phyloP scores from a whole-genome alignment of 2,797 vertebrate genomes.

The Pelodytes ibericus region DNA sequence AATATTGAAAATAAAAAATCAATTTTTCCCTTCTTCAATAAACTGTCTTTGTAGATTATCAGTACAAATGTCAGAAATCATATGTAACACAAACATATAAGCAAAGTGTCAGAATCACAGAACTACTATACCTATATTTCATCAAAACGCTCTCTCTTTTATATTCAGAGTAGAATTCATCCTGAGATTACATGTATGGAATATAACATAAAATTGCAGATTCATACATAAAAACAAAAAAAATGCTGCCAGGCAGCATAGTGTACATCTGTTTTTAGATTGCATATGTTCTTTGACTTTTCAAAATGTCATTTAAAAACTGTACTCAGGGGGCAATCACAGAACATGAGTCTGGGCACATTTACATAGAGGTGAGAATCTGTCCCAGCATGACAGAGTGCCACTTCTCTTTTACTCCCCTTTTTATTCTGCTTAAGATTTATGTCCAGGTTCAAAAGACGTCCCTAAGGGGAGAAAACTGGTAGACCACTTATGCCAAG shows the following conservation, averaged over 20 bases:
- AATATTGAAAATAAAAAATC: too few species aligned
- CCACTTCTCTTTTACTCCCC: slow-evolving; percentile 13
- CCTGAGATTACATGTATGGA: slow-evolving; percentile 19
- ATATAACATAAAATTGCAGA: slow-evolving; percentile 30
- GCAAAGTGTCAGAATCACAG: background rate
- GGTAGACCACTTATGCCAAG: slow-evolving; percentile 43
- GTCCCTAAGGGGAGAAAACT: slow-evolving; percentile 50
- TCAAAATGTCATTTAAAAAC: slow-evolving; percentile 63
- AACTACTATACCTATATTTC: background rate
- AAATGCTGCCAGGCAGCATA: slow-evolving; percentile 30
- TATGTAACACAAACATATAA: background rate
- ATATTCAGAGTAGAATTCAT: slow-evolving; percentile 4
- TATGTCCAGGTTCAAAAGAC: slow-evolving; percentile 57
- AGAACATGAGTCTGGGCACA: slow-evolving; percentile 51
- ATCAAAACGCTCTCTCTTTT: background rate
- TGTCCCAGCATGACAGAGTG: slow-evolving; percentile 34
- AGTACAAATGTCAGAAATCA: too few species aligned
- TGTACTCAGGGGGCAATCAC: slow-evolving; percentile 29
- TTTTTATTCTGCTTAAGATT: slow-evolving; percentile 46
- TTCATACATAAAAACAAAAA: slow-evolving; percentile 40
- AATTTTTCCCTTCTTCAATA: too few species aligned
- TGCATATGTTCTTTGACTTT: slow-evolving; percentile 60
- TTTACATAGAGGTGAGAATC: slow-evolving; percentile 57
- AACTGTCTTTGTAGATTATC: too few species aligned
- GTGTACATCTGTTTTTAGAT: slow-evolving; percentile 56